These are phyloP conservation scores for Sesia bembeciformis DNA, from an alignment of 2,888 invertebrate species.

Conservation along the genomic window DNA sequence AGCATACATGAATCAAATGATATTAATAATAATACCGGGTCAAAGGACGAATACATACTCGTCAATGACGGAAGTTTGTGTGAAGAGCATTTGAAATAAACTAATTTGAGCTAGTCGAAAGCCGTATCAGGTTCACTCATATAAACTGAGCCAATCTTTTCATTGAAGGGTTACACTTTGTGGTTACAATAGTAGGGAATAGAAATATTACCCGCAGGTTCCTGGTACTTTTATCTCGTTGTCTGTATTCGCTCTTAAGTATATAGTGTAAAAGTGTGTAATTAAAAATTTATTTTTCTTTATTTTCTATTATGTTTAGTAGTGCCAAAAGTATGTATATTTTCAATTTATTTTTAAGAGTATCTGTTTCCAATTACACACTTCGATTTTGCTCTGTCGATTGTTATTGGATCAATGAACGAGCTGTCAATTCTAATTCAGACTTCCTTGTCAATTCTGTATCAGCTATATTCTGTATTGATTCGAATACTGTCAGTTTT, in stretches of 20 bases:
- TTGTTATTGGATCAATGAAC: conserved; percentile 37
- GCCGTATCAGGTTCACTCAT: conserved; percentile 37
- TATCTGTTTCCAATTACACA: conserved; percentile 38
- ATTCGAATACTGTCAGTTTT: neutral
- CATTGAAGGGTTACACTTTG: conserved; percentile 13
- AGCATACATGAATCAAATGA: conserved; percentile 5
- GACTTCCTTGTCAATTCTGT: conserved; percentile 26
- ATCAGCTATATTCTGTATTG: neutral
- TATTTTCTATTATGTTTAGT: too few relatives aligned
- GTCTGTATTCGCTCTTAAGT: too few relatives aligned
- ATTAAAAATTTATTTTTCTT: neutral
- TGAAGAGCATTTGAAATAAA: conserved; percentile 52
- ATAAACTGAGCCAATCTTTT: conserved; percentile 21
- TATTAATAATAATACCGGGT: neutral
- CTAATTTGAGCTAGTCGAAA: conserved; percentile 49
- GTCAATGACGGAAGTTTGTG: conserved; percentile 42
- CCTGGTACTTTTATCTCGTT: neutral
- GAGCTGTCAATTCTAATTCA: conserved; percentile 49
- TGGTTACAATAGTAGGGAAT: neutral
- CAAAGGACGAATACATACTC: neutral
- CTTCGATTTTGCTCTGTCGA: conserved; percentile 24
- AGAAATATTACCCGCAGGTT: conserved; percentile 18
- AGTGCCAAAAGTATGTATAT: neutral
- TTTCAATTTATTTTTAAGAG: conserved; percentile 19
- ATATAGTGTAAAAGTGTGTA: neutral